A percentile compares a stretch with the other conserved stretches of the same genome.
phyloP scores from a whole-genome alignment of 2,797 vertebrate species.

The Rhinogobio ventralis region DNA sequence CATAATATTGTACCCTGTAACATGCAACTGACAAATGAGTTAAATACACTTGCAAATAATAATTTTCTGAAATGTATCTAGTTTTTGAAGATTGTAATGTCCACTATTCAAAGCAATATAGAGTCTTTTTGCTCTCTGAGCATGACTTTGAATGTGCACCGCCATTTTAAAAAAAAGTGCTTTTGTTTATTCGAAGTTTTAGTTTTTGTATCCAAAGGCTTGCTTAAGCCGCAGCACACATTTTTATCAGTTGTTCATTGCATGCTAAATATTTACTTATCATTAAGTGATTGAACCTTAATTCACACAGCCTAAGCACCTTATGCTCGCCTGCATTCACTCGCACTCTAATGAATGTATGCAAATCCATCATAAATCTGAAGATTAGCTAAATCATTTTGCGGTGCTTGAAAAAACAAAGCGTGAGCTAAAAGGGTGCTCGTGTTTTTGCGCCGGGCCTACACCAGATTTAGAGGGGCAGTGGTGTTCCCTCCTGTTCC shows the following conservation, averaged over 20 bases:
- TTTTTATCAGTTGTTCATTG: conserved; percentile 88
- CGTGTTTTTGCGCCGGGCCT: conserved; percentile 3
- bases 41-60: neutral
- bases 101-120: neutral
- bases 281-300: conserved; percentile 87
- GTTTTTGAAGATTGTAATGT: conserved; percentile 4
- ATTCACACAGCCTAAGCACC: conserved; percentile 85
- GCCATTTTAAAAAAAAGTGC: conserved; percentile 67
- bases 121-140: conserved; percentile 54
- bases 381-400: conserved; percentile 84
- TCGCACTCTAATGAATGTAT: conserved; percentile 82
- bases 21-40: neutral
- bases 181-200: conserved; percentile 84
- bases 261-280: conserved; percentile 87
- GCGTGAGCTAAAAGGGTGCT: conserved; percentile 32
- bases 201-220: conserved; percentile 80
- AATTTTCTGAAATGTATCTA: neutral
- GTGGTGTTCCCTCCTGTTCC: neutral
- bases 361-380: conserved; percentile 86
- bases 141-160: conserved; percentile 77
- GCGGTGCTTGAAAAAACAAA: conserved; percentile 55
- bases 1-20: neutral
- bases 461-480: conserved; percentile 7
- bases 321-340: conserved; percentile 78
- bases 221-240: conserved; percentile 82